phyloP scores from a whole-genome alignment of 2,113 vertebrate genomes.

The Aegithalos caudatus region DNA sequence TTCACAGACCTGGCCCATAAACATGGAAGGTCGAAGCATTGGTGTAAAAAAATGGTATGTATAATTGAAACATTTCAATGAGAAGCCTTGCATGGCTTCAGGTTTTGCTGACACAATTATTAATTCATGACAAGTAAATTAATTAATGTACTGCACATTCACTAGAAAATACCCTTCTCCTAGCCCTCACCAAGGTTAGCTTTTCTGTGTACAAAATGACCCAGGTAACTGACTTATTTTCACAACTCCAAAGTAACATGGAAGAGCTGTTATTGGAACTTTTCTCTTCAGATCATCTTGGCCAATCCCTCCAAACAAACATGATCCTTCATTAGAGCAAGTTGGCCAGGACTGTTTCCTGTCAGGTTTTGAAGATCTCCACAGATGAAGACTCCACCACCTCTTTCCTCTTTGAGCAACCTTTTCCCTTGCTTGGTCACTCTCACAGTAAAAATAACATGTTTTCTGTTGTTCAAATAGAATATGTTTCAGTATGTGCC shows the following conservation, averaged over 20 bases:
- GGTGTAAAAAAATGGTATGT: not conserved
- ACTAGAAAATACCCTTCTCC: not conserved
- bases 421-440: not conserved
- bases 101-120: not conserved
- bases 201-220: not conserved
- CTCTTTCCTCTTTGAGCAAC: not conserved
- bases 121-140: not conserved
- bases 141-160: not conserved
- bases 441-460: not conserved
- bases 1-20: not conserved
- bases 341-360: not conserved
- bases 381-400: not conserved
- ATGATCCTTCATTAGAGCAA: not conserved
- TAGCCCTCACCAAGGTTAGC: not conserved
- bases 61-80: not conserved
- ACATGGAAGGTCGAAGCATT: not conserved
- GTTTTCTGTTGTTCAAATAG: not conserved
- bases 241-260: not conserved
- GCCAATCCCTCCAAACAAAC: not conserved
- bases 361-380: not conserved
- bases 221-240: not conserved
- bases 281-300: not conserved
- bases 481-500: not conserved
- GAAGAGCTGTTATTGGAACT: not conserved
- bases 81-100: not conserved